Conservation (phyloP, 2,113 vertebrate species). For the Heptranchias perlo region DNA sequence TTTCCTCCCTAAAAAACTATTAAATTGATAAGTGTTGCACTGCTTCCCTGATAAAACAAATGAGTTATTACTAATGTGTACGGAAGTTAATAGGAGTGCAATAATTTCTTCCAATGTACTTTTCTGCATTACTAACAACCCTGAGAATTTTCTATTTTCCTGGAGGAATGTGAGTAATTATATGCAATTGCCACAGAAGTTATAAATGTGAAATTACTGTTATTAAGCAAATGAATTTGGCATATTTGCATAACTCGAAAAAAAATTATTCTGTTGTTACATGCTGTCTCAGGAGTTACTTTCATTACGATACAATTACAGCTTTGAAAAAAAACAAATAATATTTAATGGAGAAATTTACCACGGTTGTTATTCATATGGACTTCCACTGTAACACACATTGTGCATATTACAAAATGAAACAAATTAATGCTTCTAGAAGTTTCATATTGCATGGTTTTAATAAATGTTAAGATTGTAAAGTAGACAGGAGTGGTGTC, state of each 20-base stretch:
- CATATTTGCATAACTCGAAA: neutral
- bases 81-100: neutral
- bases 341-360: slow-evolving; percentile 30
- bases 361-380: neutral
- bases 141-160: neutral
- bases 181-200: neutral
- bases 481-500: neutral
- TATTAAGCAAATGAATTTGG: slow-evolving; percentile 33
- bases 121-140: slow-evolving; percentile 6
- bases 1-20: neutral
- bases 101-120: neutral
- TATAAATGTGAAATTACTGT: slow-evolving; percentile 26
- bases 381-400: neutral
- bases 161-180: slow-evolving; percentile 17
- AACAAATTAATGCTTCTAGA: neutral
- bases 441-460: neutral
- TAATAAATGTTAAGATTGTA: neutral
- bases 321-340: slow-evolving; percentile 27
- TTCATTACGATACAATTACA: slow-evolving; percentile 24
- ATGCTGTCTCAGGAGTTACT: slow-evolving; percentile 26
- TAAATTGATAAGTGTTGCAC: neutral
- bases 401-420: neutral
- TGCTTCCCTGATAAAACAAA: neutral
- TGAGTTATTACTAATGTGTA: slow-evolving; percentile 10
- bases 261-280: neutral